Evolutionary conservation across 2,797 vertebrate genomes (phyloP), one percentile per base, ranked within the genome.

Genomic region (Onychomys leucogaster): DNA sequence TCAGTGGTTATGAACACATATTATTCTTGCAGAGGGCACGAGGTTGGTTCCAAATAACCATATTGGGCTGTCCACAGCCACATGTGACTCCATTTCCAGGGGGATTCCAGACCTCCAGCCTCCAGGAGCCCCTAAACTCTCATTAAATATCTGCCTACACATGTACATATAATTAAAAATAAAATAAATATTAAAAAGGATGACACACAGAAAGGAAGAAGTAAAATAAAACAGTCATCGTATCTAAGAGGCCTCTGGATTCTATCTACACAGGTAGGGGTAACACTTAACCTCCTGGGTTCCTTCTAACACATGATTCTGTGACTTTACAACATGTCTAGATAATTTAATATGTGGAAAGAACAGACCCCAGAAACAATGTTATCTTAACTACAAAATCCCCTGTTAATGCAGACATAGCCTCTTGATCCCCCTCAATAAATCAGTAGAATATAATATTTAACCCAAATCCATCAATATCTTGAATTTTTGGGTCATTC

Each of bases 371-470:
- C 77, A 37, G 46, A 80, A 94, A 41, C 4, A 57, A 88, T 11
- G 29, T n/a, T 81, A 65, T 32, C 57, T 14, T 83, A 95, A 94
- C 14, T 78, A 37, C 32, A 91, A 91, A 89, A 77, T 77, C 1
- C 7, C 4, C 25, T 82, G 19, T 57, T 92, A 63, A 32, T 78
- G 76, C n/a, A 80, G 75, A 89, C 12, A 37, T 2, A 67, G 67
- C 5, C 8, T 17, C 69, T 59, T 86, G 65, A 67, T 2, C 2
- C 25, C 34, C 5, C 3, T 7, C 41, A 57, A 93, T 81, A 90
- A 92, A 88, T 94, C 89, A 93, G 17, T 61, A 84, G 86, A 80
- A 95, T 41, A 67, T 85, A 52, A 90, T 3, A 84, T 16, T 49
- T 76, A 46, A 57, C 25, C 14, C 37, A 76, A 46, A 89, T 43